Base-by-base conservation (phyloP, 2,113 vertebrate species). In the Oncorhynchus gorbuscha region DNA sequence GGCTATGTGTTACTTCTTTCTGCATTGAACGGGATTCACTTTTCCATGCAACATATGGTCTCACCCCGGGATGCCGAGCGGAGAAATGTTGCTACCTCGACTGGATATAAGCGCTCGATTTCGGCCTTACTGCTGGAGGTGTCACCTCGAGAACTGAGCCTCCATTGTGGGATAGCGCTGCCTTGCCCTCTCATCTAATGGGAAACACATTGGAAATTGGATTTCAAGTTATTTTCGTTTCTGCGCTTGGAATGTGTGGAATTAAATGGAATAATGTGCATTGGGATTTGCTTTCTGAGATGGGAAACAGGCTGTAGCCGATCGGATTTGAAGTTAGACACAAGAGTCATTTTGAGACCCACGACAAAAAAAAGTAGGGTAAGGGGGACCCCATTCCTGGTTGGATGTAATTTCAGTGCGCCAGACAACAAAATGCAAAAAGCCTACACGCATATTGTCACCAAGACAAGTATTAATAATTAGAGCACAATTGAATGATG, bases 161-260 rank as follows among this genome's bases (percentile, higher is more conserved):
- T 67, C 83, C 76, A 84, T 81, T 87, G 81, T 73, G 81, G 83
- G 89, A 85, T 72, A 77, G 78, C 16, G 51, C 51, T 55, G 51
- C 14, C 51, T 71, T 71, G 76, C 70, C 22, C 62, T 77, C 82
- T 82, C 81, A 74, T 77, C 78, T 96, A 96, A 97, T 94, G 93
- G 93, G 92, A 94, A 95, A 95, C 95, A 96, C 92, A 94, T 95
- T 95, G 93, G 92, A 91, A 83, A 90, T 48, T 81, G 86, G 85
- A 88, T 85, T 86, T 88, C 91, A 77, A 91, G 88, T 83, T 91
- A 85, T 88, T 90, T 85, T 88, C 91, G 86, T 91, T 91, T 89
- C 90, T 91, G 79, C 82, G 75, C 82, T 81, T 82, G 91, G 93
- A 93, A 93, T 93, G 87, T 62, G 69, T 73, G 76, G 80, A 81